These are phyloP conservation scores for Cremastinae sp. DNA, from an alignment of 2,888 invertebrate species.

Conservation along the genomic window DNA sequence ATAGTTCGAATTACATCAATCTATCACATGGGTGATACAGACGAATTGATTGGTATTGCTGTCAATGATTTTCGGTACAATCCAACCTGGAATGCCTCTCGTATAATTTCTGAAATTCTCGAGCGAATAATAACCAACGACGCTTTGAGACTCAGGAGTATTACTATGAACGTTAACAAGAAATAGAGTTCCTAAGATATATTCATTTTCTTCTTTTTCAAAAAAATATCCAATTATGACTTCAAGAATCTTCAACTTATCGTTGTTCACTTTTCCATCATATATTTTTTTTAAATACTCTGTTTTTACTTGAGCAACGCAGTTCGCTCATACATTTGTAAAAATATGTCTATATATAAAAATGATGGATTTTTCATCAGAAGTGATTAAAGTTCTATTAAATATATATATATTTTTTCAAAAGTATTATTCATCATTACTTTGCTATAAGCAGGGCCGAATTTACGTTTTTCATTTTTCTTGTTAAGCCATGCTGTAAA, in stretches of 20 bases:
- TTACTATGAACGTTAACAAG: conserved; percentile 34
- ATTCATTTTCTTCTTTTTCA: no score
- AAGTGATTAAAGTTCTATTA: no score
- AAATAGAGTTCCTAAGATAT: not conserved
- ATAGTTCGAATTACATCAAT: conserved; percentile 82
- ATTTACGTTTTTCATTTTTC: not conserved
- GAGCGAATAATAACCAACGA: conserved; percentile 69
- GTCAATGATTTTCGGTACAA: conserved; percentile 74
- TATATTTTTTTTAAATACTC: no score
- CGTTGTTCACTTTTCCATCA: no score
- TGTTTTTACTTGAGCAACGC: no score
- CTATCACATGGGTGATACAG: conserved; percentile 79
- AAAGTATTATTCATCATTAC: no score
- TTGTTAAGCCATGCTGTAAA: conserved; percentile 2
- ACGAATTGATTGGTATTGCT: conserved; percentile 65
- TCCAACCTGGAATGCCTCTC: conserved; percentile 68
- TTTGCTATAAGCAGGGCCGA: not conserved
- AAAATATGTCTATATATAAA: no score
- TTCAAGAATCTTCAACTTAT: no score
- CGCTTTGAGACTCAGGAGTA: conserved; percentile 66
- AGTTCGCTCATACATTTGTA: no score
- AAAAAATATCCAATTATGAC: no score
- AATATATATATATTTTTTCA: not conserved
- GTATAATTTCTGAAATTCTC: conserved; percentile 75
- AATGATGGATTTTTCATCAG: no score